Conservation (phyloP, 2,888 invertebrate genomes). For the Anoncus sp. region DNA sequence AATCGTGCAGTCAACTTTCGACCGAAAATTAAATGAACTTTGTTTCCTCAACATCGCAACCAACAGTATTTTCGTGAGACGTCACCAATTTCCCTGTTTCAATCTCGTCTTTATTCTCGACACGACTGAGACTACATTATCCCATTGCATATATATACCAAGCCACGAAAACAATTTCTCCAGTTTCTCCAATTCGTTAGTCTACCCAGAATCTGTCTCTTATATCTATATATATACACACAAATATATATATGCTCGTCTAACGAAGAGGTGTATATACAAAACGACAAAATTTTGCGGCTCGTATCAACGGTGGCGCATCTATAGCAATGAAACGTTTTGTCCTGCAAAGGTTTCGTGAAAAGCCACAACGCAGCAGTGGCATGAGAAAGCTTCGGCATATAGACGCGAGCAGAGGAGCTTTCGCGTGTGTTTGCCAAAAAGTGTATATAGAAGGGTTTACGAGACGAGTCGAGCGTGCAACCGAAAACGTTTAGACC, state of each 20-base stretch:
- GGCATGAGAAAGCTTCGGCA: slow-evolving; percentile 27
- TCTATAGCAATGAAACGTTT: slow-evolving; percentile 36
- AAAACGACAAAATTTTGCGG: slow-evolving; percentile 24
- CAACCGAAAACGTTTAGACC: slow-evolving; percentile 67
- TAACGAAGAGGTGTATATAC: slow-evolving; percentile 50
- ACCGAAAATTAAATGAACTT: neutral
- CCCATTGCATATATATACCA: neutral
- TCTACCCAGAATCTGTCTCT: no score
- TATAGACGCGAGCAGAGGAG: slow-evolving; percentile 54
- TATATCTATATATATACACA: no score
- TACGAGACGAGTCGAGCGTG: slow-evolving; percentile 61
- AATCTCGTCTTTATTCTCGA: neutral
- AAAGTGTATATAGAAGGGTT: slow-evolving; percentile 59
- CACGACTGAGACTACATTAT: neutral
- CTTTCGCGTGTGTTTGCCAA: slow-evolving; percentile 49
- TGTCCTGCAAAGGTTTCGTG: slow-evolving; percentile 37
- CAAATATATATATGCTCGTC: slow-evolving; percentile 39
- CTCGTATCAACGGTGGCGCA: no score
- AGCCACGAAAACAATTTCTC: slow-evolving; percentile 16
- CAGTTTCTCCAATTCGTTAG: slow-evolving; percentile 56
- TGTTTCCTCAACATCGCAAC: neutral
- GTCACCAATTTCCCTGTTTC: neutral
- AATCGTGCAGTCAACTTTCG: no score
- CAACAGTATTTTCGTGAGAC: neutral
- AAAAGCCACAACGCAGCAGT: slow-evolving; percentile 28